Evolutionary conservation across 1,140 invertebrate genomes (phyloP).

Genomic region (Yoshiicerus persimilis): DNA sequence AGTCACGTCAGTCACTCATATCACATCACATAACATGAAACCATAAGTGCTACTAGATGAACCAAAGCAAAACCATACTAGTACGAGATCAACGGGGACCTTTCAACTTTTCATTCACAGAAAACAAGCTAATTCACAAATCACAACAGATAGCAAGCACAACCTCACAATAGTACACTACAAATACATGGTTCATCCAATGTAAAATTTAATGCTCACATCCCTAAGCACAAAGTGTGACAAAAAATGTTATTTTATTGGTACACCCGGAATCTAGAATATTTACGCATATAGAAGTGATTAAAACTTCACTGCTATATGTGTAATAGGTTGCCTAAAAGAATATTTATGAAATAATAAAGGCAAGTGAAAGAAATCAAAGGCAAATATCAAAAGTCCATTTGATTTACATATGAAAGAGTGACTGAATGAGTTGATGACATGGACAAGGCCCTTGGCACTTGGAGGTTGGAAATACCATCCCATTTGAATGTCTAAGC

Average conservation of each 20-base stretch:
- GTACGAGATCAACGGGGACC: neutral
- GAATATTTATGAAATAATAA: too few relatives aligned
- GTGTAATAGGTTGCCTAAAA: too few relatives aligned
- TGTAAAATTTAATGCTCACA: neutral
- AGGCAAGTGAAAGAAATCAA: neutral
- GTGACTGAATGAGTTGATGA: neutral
- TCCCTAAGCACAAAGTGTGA: neutral
- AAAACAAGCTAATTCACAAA: neutral
- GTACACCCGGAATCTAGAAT: neutral
- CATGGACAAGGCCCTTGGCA: neutral
- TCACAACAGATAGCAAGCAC: neutral
- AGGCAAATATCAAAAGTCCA: neutral
- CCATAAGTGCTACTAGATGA: too few relatives aligned
- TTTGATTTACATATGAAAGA: conserved; percentile 7
- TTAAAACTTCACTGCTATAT: too few relatives aligned
- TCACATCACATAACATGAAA: neutral
- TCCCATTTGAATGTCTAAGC: neutral
- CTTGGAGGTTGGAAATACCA: neutral
- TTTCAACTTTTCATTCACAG: neutral
- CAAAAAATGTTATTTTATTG: neutral
- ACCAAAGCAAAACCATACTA: neutral
- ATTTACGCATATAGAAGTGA: neutral
- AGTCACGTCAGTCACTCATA: neutral
- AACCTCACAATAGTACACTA: neutral
- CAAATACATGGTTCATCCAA: neutral